Percentiles rank a stretch among this genome's conserved stretches.
phyloP scores from a whole-genome alignment of 1,140 invertebrate species.

The Drosophila littoralis region DNA sequence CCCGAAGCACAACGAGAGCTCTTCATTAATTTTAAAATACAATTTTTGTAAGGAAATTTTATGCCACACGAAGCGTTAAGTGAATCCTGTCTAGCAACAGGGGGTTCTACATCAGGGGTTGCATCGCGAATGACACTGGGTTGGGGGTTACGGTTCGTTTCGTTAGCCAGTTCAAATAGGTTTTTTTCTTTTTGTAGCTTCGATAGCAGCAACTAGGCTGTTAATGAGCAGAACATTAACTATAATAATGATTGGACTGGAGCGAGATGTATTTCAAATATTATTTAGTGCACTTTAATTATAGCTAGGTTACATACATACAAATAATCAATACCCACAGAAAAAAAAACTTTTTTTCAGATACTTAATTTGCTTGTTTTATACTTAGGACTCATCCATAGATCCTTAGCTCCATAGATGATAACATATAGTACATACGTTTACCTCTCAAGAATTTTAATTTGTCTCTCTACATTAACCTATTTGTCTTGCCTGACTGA shows the following conservation, averaged over 20 bases:
- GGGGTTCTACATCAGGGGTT: slow-evolving; percentile 31
- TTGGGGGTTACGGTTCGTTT: neutral
- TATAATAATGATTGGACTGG: slow-evolving; percentile 42
- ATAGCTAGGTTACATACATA: too few species aligned
- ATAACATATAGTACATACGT: too few species aligned
- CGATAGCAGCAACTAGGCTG: slow-evolving; percentile 52
- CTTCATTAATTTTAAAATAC: slow-evolving; percentile 75
- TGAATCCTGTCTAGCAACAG: slow-evolving; percentile 35
- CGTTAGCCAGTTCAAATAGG: slow-evolving; percentile 45
- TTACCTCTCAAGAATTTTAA: too few species aligned
- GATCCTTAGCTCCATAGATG: too few species aligned
- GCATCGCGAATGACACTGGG: slow-evolving; percentile 19
- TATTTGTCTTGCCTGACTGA: too few species aligned
- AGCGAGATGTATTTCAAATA: slow-evolving; percentile 18
- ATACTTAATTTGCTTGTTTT: too few species aligned
- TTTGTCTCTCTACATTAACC: too few species aligned
- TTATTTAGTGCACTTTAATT: neutral
- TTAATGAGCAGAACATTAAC: slow-evolving; percentile 66
- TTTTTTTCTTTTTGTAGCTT: slow-evolving; percentile 16
- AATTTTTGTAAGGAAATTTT: slow-evolving; percentile 69
- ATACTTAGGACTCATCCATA: too few species aligned
- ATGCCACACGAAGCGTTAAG: slow-evolving; percentile 74
- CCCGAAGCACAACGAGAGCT: slow-evolving; percentile 35
- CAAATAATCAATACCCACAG: too few species aligned
- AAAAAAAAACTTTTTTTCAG: too few species aligned